These are phyloP conservation scores for Machaerirhynchus nigripectus DNA, from an alignment of 2,113 vertebrate species.

Conservation along the genomic window DNA sequence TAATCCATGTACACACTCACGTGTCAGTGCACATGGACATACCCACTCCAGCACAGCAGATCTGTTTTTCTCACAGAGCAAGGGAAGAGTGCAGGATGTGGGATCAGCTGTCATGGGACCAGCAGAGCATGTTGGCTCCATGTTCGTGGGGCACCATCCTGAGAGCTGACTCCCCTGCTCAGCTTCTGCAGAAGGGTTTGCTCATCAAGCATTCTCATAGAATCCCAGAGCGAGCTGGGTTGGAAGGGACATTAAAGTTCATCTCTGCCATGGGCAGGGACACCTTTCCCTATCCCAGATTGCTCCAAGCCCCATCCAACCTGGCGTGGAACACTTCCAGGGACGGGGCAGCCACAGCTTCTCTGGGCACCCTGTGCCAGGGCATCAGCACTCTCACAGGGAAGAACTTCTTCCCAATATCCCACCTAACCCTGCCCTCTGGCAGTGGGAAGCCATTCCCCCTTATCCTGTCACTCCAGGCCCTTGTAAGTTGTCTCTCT, in stretches of 20 bases:
- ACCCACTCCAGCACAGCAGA: background rate
- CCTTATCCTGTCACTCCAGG: background rate
- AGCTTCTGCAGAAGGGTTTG: background rate
- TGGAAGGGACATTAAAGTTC: background rate
- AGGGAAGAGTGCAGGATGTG: background rate
- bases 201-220: background rate
- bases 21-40: fast-evolving
- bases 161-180: background rate
- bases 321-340: background rate
- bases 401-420: background rate
- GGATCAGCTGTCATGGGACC: background rate
- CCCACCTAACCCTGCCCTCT: background rate
- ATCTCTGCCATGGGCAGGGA: background rate
- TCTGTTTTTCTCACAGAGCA: background rate
- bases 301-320: fast-evolving
- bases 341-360: background rate
- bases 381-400: fast-evolving
- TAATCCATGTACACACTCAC: fast-evolving
- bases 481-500: background rate
- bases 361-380: background rate
- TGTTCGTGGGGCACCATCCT: background rate
- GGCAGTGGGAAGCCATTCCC: background rate
- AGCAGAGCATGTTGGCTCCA: fast-evolving
- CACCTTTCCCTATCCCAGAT: background rate
- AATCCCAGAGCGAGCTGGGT: background rate